Base-by-base conservation (phyloP, 64 coral and sea anemone species). In the Montipora cactus region DNA sequence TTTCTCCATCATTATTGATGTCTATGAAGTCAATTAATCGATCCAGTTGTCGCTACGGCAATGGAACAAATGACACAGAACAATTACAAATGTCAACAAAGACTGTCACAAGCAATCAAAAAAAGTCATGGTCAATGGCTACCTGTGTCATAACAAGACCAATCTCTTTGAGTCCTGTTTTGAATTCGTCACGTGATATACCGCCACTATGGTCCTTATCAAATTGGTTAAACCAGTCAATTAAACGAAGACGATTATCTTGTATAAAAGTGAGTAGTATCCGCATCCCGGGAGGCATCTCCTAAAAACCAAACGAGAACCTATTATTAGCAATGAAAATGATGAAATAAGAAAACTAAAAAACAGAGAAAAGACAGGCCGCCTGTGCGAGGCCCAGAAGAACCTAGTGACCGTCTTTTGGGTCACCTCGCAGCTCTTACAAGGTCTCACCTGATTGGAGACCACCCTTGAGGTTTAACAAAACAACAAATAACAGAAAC, bases 211-310 rank as follows among this genome's bases (percentile, higher is more conserved):
- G 94, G 59, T 99, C 97, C 82, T 99, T 99, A 87, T 99, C 97
- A 94, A 99, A 94, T 72, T 95, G 97, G 84, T 96, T 93, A 87
- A 99, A 99, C 97, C 97, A 99, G 80, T 99, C 97, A 94, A 99
- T 82, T 72, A 99, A 67, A 77, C 97, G 91, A 55, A 99, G 87
- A 47, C 93, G 95, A 89, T 99, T 99, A 72, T 96, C 97, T 75
- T 91, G 79, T 57, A 99, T 96, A 66, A 99, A 99, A 84, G 80
- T 79, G 49, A 99, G 81, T 5, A 99, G 58, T 45, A 99, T 99
- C 13, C 92, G 94, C 97, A 99, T 99, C 10, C 95, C 94, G 4
- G 92, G 97, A 45, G 97, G 94, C 94, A 99, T 96, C 92, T 99
- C 94, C 97, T 99, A 47, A 68, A 91, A 88, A 9, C 78, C 47